Evolutionary conservation across 2,797 vertebrate species (phyloP), one percentile per base, ranked within the genome.

Genomic region (Gymnopithys bicolor): DNA sequence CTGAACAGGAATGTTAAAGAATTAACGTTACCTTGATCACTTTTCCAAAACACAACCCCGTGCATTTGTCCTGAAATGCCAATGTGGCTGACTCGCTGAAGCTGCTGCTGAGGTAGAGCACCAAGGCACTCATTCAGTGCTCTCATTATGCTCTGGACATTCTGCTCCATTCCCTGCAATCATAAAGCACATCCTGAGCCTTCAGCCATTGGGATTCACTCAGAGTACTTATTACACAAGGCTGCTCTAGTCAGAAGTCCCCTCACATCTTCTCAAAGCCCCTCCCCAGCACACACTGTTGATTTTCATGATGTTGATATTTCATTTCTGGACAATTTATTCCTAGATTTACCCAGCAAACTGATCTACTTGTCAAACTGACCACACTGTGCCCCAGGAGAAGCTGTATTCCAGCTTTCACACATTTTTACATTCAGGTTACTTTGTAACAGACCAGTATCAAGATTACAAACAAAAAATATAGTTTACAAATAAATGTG

Each of bases 11-110:
- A 80, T 9, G n/a, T 19, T 33, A 62, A 85, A 70, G 32, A 53
- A 77, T 19, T 43, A 58, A 39, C 6, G 35, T 93, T 97, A 99
- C 99, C 99, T 96, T 97, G 97, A 80, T 96, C 85, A 68, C 95
- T 95, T 95, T 97, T 99, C 99, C 99, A 99, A 93, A 99, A 98
- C 68, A 99, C 33, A 68, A 99, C 94, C 21, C 99, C 99, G 7
- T 99, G 99, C 99, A 99, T 99, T 97, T 99, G 99, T 85, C 99
- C 99, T 21, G 98, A 98, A 84, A 99, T 88, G 7, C 99, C 99
- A 53, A 99, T 97, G 76, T 97, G 96, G 83, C 87, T 32, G 53
- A 99, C 99, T 27, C 59, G 97, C 87, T 94, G 97, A 63, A 99
- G 98, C 39, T 97, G 97, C 84, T 98, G 96, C 74, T 77, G 89